These are phyloP conservation scores for Palloptera scutellata DNA, from an alignment of 2,888 invertebrate genomes.

Conservation along the genomic window DNA sequence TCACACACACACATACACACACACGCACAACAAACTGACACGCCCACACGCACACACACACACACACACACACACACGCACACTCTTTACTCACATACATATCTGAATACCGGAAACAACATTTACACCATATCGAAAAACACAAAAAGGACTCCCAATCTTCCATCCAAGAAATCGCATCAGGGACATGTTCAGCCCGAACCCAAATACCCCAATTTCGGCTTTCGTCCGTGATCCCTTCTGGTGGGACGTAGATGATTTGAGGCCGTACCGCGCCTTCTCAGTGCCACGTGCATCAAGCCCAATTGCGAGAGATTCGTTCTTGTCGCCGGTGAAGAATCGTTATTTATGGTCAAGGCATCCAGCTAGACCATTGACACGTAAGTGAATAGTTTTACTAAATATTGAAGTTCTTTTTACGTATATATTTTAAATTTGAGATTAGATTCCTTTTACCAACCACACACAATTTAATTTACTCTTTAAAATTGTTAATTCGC, in stretches of 20 bases:
- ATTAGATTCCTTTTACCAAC: no score
- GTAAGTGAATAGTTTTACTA: slow-evolving; percentile 69
- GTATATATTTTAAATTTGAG: no score
- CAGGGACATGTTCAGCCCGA: slow-evolving; percentile 81
- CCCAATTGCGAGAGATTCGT: slow-evolving; percentile 84
- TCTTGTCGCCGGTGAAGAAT: slow-evolving; percentile 89
- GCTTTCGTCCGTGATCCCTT: slow-evolving; percentile 87
- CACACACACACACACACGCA: slow-evolving; percentile 18
- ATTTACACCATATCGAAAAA: slow-evolving; percentile 13
- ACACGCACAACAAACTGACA: slow-evolving; percentile 27
- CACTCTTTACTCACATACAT: slow-evolving; percentile 1
- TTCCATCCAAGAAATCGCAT: slow-evolving; percentile 70
- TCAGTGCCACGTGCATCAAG: slow-evolving; percentile 71
- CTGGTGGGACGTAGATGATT: slow-evolving; percentile 86
- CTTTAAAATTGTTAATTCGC: no score
- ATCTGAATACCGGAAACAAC: neutral
- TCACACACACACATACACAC: slow-evolving; percentile 33
- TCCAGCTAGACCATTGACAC: slow-evolving; percentile 84
- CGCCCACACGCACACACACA: slow-evolving; percentile 23
- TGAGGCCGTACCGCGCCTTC: slow-evolving; percentile 73
- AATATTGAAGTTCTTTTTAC: neutral
- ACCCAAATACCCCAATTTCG: slow-evolving; percentile 78
- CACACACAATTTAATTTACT: no score
- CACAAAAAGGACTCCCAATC: slow-evolving; percentile 74
- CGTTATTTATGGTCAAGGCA: slow-evolving; percentile 91